Base-by-base conservation (phyloP, 2,797 vertebrate genomes). In the Saxicola maurus region DNA sequence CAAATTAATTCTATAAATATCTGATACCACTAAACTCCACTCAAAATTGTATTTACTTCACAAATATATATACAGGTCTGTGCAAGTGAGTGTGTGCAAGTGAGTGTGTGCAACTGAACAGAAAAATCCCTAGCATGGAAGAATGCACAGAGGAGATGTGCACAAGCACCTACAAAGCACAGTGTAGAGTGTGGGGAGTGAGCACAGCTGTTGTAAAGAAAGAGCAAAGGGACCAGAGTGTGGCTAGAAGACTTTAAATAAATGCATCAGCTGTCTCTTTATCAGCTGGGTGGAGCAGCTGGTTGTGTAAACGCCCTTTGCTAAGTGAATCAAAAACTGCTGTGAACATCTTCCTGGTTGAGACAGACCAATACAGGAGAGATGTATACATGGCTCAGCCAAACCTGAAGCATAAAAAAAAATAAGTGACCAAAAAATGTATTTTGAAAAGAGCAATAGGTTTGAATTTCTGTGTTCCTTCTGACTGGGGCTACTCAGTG, bases 41-140 rank as follows among this genome's bases (percentile, higher is more conserved):
- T 28, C 23, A 71, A 59, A 82, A 56, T 28, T 67, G 8, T 40
- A 10, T 69, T 77, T 83, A n/a, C 6, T 66, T 83, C n/a, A 40
- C 1, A 7, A 16, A 24, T 42, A 24, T 42, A 15, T 2, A 1
- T 21, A 12, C 2, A 18, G 24, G 6, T 30, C 8, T 21, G 19
- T 42, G 9, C 1, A 1, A 53, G 9, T 2, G 10, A 23, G 25
- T 3, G 2, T 30, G 52, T 38, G 8, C 1, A 10, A 56, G 9
- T 2, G 10, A 23, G 25, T 3, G 2, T 30, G 52, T 38, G 8
- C 1, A 10, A 56, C 24, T 27, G 24, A 51, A 38, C 8, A 30
- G 27, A 51, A 68, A 68, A 51, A 9, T 25, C 14, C 31, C 17
- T 16, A 11, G 7, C 3, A 2, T 7, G 28, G 43, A 49, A 38